Base-by-base conservation (phyloP, 1,140 invertebrate genomes). In the Macrosteles quadrilineatus region DNA sequence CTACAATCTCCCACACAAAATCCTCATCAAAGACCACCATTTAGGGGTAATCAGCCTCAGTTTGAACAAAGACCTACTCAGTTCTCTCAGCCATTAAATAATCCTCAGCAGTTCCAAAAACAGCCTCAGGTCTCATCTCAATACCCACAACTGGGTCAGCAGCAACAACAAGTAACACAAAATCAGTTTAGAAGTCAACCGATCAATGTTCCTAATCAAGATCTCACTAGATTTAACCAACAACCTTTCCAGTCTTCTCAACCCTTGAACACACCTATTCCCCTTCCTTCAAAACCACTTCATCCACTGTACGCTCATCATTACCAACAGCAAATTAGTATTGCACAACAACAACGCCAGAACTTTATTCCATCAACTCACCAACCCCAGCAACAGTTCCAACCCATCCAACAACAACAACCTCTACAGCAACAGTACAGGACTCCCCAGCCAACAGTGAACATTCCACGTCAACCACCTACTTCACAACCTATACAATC, bases 21-120 rank as follows among this genome's bases (percentile, higher is more conserved):
- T 50, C 73, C 77, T 57, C 81, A 79, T 69, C 81, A 81, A 74
- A 79, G 79, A 45, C 81, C 81, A n/a, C 78, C 81, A 27, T 78
- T 80, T 27, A 75, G 55, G 23, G 23, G 12, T 6, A 14, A 14
- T 59, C 12, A 14, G 2, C 55, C 12, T 21, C 55, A 59, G n/a
- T 59, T 4, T 23, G 55, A 59, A 21, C 55, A 59, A 59, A 59
- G 55, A 59, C 55, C 55, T 14, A 6, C n/a, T 25, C 55, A 59
- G 27, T 59, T 27, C 27, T 59, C 55, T 4, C 55, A 59, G 55
- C 55, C 55, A 29, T 30, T 59, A 14, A 59, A 70, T 68, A 70
- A 75, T 74, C 47, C 21, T 21, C 36, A 62, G 14, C 29, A 14
- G 27, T 36, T 36, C 68, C 72, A 74, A 68, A 77, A 73, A 73